Evolutionary conservation across 1,140 invertebrate genomes (phyloP).

Genomic region (Chymomyza costata): DNA sequence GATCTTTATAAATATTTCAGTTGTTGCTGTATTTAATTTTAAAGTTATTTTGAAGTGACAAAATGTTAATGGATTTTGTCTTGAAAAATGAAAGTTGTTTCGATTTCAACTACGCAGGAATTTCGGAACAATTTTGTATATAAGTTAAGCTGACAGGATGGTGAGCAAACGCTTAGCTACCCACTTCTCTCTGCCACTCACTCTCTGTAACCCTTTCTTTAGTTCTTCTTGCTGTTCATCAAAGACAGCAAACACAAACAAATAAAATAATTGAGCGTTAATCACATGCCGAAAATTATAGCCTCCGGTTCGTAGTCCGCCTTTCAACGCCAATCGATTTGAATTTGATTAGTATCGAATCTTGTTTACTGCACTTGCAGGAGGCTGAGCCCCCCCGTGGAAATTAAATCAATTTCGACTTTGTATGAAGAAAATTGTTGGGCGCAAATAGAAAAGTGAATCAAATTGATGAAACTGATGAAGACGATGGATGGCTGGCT

Average conservation of each 20-base stretch:
- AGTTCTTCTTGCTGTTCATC: neutral
- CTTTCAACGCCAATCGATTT: conserved; percentile 4
- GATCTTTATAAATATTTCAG: conserved; percentile 38
- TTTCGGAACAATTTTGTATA: too few species aligned
- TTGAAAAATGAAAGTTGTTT: conserved; percentile 43
- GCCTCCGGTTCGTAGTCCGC: neutral
- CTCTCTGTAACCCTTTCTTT: too few species aligned
- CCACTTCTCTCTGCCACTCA: too few species aligned
- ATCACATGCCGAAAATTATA: conserved; percentile 19
- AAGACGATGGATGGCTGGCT: too few species aligned
- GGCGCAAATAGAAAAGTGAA: conserved; percentile 11
- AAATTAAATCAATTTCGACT: conserved; percentile 41
- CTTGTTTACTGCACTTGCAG: conserved; percentile 3
- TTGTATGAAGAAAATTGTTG: conserved; percentile 21
- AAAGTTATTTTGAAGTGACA: conserved; percentile 42
- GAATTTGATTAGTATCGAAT: conserved; percentile 32
- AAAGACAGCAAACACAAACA: conserved; percentile 36
- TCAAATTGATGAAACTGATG: neutral
- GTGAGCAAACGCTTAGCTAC: too few species aligned
- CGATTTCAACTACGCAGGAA: too few species aligned
- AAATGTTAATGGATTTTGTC: conserved; percentile 39
- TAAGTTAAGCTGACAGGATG: too few species aligned
- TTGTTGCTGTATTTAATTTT: conserved; percentile 44
- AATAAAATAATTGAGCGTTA: conserved; percentile 50
- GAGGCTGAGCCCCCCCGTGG: too few species aligned